Conservation (phyloP, 2,797 vertebrate genomes). For the Acanthiza pusilla region DNA sequence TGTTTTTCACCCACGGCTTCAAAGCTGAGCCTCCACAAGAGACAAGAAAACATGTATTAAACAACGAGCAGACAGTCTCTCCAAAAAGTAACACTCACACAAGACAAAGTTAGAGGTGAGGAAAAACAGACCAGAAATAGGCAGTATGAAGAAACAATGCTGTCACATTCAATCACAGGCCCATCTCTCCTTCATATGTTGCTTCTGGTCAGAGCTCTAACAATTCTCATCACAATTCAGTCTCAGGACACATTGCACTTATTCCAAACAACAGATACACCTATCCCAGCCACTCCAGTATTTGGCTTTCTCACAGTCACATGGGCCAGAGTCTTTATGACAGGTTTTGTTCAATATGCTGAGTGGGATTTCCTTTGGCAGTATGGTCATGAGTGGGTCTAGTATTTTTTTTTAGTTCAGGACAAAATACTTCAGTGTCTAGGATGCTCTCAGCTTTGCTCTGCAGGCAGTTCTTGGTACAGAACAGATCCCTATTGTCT, state of each 20-base stretch:
- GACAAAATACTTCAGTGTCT: conserved; percentile 39
- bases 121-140: conserved; percentile 40
- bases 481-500: neutral
- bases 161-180: conserved; percentile 38
- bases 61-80: neutral
- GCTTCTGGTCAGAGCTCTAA: conserved; percentile 10
- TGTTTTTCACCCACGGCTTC: neutral
- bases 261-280: neutral
- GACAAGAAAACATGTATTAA: neutral
- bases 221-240: neutral
- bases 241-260: neutral
- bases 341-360: neutral
- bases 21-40: neutral
- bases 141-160: conserved; percentile 3
- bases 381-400: conserved; percentile 35
- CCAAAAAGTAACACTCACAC: conserved; percentile 32
- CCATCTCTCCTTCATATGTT: neutral
- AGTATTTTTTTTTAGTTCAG: neutral
- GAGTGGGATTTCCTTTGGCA: conserved; percentile 59
- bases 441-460: neutral
- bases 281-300: neutral
- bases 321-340: neutral
- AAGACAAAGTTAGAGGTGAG: conserved; percentile 28
- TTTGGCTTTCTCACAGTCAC: conserved; percentile 15
- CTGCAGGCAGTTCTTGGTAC: conserved; percentile 42